A percentile compares a stretch with the other conserved stretches of the same genome.
Conservation (phyloP, 1,140 invertebrate species). For the Hermatobates lingyangjiaoensis region DNA sequence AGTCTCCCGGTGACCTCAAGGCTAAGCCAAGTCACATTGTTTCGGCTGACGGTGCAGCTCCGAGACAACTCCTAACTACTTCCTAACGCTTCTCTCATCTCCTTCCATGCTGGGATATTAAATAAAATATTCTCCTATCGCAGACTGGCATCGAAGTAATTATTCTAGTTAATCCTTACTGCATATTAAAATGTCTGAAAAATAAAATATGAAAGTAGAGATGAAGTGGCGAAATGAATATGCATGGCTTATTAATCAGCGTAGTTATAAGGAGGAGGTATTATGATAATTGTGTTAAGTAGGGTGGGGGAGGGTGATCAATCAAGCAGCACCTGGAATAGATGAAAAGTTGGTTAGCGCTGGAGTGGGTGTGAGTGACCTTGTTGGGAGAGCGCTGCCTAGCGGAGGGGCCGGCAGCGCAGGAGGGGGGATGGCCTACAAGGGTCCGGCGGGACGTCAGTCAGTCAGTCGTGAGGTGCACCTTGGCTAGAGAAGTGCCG, state of each 20-base stretch:
- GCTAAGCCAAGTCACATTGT: too few relatives aligned
- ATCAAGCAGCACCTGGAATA: neutral
- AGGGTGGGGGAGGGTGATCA: neutral
- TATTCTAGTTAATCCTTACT: too few relatives aligned
- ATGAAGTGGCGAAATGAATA: neutral
- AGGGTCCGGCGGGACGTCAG: neutral
- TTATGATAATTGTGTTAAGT: neutral
- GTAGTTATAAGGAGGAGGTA: neutral
- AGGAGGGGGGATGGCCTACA: neutral
- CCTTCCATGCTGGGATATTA: too few relatives aligned
- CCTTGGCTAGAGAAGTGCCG: too few relatives aligned
- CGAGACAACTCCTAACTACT: too few relatives aligned
- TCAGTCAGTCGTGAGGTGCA: neutral
- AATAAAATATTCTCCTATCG: too few relatives aligned
- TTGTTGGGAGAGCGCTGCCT: neutral
- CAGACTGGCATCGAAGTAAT: too few relatives aligned
- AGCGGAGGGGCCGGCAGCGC: neutral
- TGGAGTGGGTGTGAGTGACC: neutral
- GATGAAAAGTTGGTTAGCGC: neutral
- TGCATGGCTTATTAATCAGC: conserved; percentile 1
- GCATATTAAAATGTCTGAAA: too few relatives aligned
- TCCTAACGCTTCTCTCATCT: too few relatives aligned
- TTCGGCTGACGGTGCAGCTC: too few relatives aligned
- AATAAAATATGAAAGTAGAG: neutral
- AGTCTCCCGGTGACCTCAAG: too few relatives aligned